phyloP scores from a whole-genome alignment of 2,888 invertebrate species.

The Caenorhabditis japonica region DNA sequence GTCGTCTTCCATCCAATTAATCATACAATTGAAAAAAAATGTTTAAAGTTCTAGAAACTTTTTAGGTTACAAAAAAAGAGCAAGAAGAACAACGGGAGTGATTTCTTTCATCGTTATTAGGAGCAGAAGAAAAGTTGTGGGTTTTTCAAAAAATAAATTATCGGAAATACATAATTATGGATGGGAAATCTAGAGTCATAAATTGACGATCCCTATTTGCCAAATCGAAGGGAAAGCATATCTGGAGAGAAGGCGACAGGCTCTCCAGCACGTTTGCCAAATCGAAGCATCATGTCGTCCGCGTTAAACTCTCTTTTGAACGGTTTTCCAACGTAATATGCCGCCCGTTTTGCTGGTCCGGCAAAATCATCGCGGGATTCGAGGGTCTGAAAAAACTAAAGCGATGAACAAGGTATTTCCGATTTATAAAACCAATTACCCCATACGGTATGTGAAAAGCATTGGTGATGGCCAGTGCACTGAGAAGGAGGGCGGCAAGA shows the following conservation, averaged over 20 bases:
- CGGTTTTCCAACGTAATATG: slow-evolving; percentile 38
- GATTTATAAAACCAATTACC: too few species aligned
- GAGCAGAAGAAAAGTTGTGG: neutral
- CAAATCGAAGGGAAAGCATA: slow-evolving; percentile 60
- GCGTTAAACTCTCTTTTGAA: slow-evolving; percentile 64
- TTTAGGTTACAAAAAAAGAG: too few species aligned
- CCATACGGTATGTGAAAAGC: slow-evolving; percentile 40
- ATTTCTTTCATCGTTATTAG: too few species aligned
- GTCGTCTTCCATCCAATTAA: slow-evolving; percentile 34
- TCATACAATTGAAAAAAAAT: neutral
- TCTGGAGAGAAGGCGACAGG: slow-evolving; percentile 49
- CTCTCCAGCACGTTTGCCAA: slow-evolving; percentile 58
- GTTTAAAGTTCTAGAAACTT: slow-evolving; percentile 1
- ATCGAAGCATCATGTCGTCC: slow-evolving; percentile 62
- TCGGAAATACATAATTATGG: slow-evolving; percentile 14
- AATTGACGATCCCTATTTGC: too few species aligned
- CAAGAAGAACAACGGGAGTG: neutral
- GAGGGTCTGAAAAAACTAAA: slow-evolving; percentile 34
- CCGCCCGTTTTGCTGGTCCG: slow-evolving; percentile 38
- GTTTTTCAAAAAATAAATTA: neutral
- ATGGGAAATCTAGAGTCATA: too few species aligned
- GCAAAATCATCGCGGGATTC: slow-evolving; percentile 12
- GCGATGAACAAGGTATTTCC: too few species aligned
- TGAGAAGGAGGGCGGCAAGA: slow-evolving; percentile 27
- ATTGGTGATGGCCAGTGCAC: slow-evolving; percentile 16